Conservation (phyloP, 1,140 invertebrate species). For the Scaptodrosophila lebanonensis region DNA sequence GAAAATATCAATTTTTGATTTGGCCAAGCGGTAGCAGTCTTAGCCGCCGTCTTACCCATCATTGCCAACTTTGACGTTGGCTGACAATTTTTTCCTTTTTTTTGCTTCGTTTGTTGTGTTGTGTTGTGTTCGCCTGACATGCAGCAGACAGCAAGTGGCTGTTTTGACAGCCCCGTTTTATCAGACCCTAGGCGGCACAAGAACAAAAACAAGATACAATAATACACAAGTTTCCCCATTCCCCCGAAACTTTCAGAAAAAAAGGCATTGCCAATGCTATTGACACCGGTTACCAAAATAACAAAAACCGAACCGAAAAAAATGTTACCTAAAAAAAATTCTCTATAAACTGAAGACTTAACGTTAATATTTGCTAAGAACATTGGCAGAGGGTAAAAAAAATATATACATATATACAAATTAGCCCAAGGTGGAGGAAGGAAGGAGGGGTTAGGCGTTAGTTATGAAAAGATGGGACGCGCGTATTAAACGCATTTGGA, state of each 20-base stretch:
- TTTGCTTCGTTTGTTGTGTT: too few species aligned
- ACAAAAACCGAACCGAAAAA: too few species aligned
- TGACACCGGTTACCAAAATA: slow-evolving; percentile 7
- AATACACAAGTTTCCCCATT: slow-evolving; percentile 8
- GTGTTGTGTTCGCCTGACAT: slow-evolving; percentile 31
- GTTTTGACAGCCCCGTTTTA: slow-evolving; percentile 63
- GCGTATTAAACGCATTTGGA: slow-evolving; percentile 43
- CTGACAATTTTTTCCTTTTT: slow-evolving; percentile 7
- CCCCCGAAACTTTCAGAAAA: too few species aligned
- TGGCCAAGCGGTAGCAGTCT: slow-evolving; percentile 31
- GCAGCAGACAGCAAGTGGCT: slow-evolving; percentile 53
- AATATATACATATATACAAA: slow-evolving; percentile 33
- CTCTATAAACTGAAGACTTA: slow-evolving; percentile 23
- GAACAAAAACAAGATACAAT: slow-evolving; percentile 15
- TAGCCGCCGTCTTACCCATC: too few species aligned
- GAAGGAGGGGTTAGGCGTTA: too few species aligned
- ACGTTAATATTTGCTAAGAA: slow-evolving; percentile 43
- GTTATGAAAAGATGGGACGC: slow-evolving; percentile 24
- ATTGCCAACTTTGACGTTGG: too few species aligned
- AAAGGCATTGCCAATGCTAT: too few species aligned
- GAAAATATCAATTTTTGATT: slow-evolving; percentile 69
- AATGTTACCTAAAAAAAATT: too few species aligned
- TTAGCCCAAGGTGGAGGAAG: slow-evolving; percentile 35
- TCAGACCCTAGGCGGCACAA: slow-evolving; percentile 10
- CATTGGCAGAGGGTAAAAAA: slow-evolving; percentile 11